Evolutionary conservation across 2,797 vertebrate genomes (phyloP).

Genomic region (Crax fasciolata): DNA sequence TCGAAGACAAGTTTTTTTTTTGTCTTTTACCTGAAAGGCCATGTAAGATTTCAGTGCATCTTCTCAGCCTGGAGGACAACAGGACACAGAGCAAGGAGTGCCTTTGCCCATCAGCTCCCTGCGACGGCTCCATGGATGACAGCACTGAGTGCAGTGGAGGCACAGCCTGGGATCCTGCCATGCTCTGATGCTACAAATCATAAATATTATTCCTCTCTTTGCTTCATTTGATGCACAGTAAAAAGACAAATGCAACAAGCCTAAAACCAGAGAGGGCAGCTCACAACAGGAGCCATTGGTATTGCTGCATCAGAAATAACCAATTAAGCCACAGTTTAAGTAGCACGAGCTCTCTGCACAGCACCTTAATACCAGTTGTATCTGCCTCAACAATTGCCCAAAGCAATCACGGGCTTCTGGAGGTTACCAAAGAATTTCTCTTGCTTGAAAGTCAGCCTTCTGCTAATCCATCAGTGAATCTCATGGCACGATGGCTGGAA

Average conservation of each 20-base stretch:
- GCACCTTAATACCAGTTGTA: not conserved
- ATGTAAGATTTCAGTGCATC: not conserved
- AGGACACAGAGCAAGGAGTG: not conserved
- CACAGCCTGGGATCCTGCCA: not conserved
- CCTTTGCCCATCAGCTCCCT: rapidly evolving
- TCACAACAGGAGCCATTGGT: not conserved
- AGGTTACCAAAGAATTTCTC: not conserved
- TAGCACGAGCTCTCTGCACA: not conserved
- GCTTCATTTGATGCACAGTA: not conserved
- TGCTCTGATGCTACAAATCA: too few relatives aligned
- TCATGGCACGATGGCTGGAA: not conserved
- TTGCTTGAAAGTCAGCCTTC: not conserved
- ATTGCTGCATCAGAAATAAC: not conserved
- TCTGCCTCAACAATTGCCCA: not conserved
- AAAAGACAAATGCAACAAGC: not conserved
- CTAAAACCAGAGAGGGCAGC: not conserved
- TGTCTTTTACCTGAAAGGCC: not conserved
- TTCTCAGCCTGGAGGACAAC: not conserved
- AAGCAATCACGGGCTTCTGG: not conserved
- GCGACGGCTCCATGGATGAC: not conserved
- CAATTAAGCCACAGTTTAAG: not conserved
- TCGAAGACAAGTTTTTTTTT: not conserved
- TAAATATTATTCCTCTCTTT: not conserved
- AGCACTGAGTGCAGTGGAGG: not conserved
- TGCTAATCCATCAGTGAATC: not conserved